phyloP scores from a whole-genome alignment of 2,888 invertebrate genomes.

The Ectemnius continuus region DNA sequence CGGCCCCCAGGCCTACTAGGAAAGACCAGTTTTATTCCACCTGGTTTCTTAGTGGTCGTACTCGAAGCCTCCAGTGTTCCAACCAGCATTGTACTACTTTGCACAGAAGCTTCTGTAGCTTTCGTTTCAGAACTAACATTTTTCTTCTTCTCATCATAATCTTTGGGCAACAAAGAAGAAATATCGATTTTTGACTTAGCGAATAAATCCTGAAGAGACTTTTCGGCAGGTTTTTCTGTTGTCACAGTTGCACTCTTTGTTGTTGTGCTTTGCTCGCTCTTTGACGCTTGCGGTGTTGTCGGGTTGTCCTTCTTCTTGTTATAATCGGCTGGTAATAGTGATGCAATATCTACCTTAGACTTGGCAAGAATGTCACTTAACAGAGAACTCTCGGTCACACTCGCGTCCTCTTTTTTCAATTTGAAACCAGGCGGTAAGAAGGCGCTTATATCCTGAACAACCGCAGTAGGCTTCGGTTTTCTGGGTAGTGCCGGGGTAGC shows the following conservation, averaged over 20 bases:
- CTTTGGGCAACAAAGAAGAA: constrained; percentile 80
- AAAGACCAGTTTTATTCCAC: constrained; percentile 85
- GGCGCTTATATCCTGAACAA: constrained; percentile 80
- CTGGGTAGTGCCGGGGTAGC: constrained; percentile 27
- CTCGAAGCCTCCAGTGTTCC: constrained; percentile 77
- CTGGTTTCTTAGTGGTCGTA: constrained; percentile 73
- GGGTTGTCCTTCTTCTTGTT: constrained; percentile 76
- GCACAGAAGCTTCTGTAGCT: not conserved
- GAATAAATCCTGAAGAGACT: constrained; percentile 71
- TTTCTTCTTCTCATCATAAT: constrained; percentile 79
- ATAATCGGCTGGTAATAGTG: constrained; percentile 83
- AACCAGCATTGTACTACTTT: constrained; percentile 49
- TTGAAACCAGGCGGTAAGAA: constrained; percentile 85
- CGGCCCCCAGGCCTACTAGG: constrained; percentile 87
- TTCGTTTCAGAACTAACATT: constrained; percentile 25
- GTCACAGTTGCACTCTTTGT: constrained; percentile 22
- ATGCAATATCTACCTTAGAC: constrained; percentile 79
- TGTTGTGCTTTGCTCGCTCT: constrained; percentile 64
- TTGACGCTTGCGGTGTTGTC: constrained; percentile 59
- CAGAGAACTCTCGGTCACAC: constrained; percentile 72
- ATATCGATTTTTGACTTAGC: constrained; percentile 75
- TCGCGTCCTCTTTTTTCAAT: constrained; percentile 76
- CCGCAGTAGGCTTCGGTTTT: constrained; percentile 36
- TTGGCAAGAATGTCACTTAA: constrained; percentile 72
- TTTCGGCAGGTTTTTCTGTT: constrained; percentile 58